Percentiles rank a stretch among this genome's conserved stretches.
These are phyloP conservation scores for Grus americana DNA, from an alignment of 2,113 vertebrate species.

Conservation along the genomic window DNA sequence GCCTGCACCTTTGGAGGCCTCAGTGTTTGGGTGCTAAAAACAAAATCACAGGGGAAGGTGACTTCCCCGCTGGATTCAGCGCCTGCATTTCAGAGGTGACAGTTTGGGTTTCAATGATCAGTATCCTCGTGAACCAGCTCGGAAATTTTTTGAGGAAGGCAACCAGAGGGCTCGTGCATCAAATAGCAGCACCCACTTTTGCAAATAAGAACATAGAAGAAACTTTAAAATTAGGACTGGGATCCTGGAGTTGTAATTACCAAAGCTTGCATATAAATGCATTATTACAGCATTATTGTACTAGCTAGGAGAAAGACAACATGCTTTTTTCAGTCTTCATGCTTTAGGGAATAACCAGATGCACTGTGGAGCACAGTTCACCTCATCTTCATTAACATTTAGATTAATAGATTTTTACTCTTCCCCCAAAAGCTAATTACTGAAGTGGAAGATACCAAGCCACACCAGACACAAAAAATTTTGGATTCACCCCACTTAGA, in stretches of 20 bases:
- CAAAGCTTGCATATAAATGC: not conserved
- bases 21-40: fast-evolving
- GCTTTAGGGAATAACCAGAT: not conserved
- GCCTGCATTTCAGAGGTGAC: not conserved
- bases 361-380: not conserved
- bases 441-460: not conserved
- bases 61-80: not conserved
- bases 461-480: not conserved
- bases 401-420: not conserved
- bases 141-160: not conserved
- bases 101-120: not conserved
- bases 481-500: not conserved
- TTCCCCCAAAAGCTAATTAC: not conserved
- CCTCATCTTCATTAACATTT: not conserved
- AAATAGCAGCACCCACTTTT: not conserved
- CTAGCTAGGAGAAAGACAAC: not conserved
- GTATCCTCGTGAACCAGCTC: not conserved
- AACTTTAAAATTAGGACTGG: not conserved
- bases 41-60: not conserved
- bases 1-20: not conserved
- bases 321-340: not conserved
- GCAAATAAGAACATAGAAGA: not conserved
- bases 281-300: not conserved
- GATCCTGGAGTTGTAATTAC: not conserved
- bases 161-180: fast-evolving